Conservation (phyloP, 2,113 vertebrate genomes). For the Microcebus tavaratra region DNA sequence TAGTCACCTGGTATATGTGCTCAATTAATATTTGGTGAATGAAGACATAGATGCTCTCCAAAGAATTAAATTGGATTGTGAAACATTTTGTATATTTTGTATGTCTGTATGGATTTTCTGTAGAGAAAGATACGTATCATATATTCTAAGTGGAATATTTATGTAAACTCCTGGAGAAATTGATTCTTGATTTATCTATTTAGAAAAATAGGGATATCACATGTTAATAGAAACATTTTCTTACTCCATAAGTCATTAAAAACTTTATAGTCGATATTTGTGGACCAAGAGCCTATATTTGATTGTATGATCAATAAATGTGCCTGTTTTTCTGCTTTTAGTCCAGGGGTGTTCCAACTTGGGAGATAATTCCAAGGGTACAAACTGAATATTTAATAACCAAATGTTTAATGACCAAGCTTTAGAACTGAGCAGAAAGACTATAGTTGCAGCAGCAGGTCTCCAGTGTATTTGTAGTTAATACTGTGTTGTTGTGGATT, state of each 20-base stretch:
- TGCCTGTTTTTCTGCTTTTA: conserved; percentile 33
- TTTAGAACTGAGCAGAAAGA: conserved; percentile 30
- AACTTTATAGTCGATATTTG: background rate
- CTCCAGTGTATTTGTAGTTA: conserved; percentile 23
- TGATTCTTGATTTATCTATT: background rate
- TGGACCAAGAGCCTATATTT: conserved; percentile 10
- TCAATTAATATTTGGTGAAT: conserved; percentile 45
- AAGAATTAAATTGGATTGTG: background rate
- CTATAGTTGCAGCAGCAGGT: background rate
- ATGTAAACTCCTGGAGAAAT: conserved; percentile 4
- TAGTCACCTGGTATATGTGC: background rate
- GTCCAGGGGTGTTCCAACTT: conserved; percentile 39
- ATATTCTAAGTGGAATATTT: background rate
- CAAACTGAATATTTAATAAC: conserved; percentile 59
- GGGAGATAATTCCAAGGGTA: conserved; percentile 46
- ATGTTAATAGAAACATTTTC: background rate
- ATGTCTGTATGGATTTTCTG: conserved; percentile 14
- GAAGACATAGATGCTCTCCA: background rate
- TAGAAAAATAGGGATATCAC: background rate
- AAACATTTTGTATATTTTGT: conserved; percentile 20
- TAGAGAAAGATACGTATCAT: background rate
- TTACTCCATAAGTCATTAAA: background rate
- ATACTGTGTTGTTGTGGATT: background rate
- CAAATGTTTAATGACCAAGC: conserved; percentile 39
- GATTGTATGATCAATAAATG: conserved; percentile 42